Conservation (phyloP, 2,113 vertebrate species). For the Scytalopus superciliaris region DNA sequence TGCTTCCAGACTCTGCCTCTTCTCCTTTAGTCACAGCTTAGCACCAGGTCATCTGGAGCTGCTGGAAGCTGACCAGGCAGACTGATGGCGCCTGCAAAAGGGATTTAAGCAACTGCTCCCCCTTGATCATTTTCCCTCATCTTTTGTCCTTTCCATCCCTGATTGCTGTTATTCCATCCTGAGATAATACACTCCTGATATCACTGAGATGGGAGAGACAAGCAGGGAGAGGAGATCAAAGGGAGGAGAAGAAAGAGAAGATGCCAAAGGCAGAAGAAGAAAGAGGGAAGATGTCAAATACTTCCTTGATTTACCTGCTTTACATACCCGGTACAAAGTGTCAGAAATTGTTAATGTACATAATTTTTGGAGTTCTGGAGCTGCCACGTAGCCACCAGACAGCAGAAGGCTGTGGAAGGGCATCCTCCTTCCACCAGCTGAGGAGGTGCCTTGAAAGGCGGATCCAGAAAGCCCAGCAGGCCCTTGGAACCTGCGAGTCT, state of each 20-base stretch:
- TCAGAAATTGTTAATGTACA: background rate
- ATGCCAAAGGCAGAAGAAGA: slow-evolving; percentile 57
- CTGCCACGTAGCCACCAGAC: background rate
- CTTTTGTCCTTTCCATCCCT: slow-evolving; percentile 34
- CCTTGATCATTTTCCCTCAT: slow-evolving; percentile 53
- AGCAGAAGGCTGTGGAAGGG: background rate
- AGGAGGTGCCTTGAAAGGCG: background rate
- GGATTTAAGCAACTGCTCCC: slow-evolving; percentile 37
- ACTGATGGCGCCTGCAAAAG: slow-evolving; percentile 33
- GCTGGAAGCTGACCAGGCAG: slow-evolving; percentile 5
- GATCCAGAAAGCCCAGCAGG: slow-evolving; percentile 4
- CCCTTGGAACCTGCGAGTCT: background rate
- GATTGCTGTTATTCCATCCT: slow-evolving; percentile 20
- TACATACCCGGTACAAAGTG: background rate
- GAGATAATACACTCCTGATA: slow-evolving; percentile 41
- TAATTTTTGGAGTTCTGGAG: background rate
- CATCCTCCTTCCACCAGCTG: background rate
- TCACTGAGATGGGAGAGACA: slow-evolving; percentile 47
- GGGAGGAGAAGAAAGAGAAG: slow-evolving; percentile 44
- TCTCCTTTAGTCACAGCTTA: slow-evolving; percentile 1
- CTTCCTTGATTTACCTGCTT: slow-evolving; percentile 33
- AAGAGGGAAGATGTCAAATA: slow-evolving; percentile 26
- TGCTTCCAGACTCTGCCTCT: background rate
- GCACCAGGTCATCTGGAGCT: background rate
- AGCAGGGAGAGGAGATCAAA: slow-evolving; percentile 54